Evolutionary conservation across 37 sponge, comb jelly and placozoan genomes (phyloP), one percentile per base, ranked within the genome.

Genomic region (Bolinopsis microptera): DNA sequence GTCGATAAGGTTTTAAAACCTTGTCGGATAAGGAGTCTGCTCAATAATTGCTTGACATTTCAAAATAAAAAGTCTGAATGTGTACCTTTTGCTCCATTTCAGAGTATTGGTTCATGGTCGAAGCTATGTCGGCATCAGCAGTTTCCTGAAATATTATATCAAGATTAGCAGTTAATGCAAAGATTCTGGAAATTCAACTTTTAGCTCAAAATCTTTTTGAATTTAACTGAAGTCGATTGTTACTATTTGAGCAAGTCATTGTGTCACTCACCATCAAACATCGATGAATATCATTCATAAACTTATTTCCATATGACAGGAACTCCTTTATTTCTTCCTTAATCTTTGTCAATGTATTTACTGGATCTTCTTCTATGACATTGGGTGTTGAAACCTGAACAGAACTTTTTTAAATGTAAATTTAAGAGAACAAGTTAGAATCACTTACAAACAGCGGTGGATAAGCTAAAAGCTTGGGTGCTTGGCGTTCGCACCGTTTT

Each of bases 11-110:
- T n/a, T n/a, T n/a, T n/a, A n/a, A n/a, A n/a, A n/a, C n/a, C n/a
- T n/a, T n/a, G n/a, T n/a, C n/a, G n/a, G n/a, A n/a, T n/a, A n/a
- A n/a, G n/a, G n/a, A n/a, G n/a, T n/a, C n/a, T n/a, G n/a, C n/a
- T n/a, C n/a, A n/a, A n/a, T n/a, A n/a, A n/a, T n/a, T n/a, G n/a
- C n/a, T n/a, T n/a, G n/a, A n/a, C n/a, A n/a, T n/a, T n/a, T n/a
- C n/a, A n/a, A n/a, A n/a, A n/a, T n/a, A n/a, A n/a, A n/a, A n/a
- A n/a, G n/a, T n/a, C n/a, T n/a, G n/a, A n/a, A n/a, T n/a, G n/a
- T n/a, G n/a, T n/a, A 86, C 90, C 90, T 86, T 86, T 34, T 86
- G 90, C 28, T 86, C 61, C 16, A 86, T 35, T 18, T 86, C 90
- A n/a, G 90, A 86, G 30, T 86, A 86, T 35, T 86, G 34, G 48